Percentiles rank a stretch among this genome's conserved stretches.
Conservation (phyloP, 2,113 vertebrate species). For the Rhinopomastus cyanomelas region DNA sequence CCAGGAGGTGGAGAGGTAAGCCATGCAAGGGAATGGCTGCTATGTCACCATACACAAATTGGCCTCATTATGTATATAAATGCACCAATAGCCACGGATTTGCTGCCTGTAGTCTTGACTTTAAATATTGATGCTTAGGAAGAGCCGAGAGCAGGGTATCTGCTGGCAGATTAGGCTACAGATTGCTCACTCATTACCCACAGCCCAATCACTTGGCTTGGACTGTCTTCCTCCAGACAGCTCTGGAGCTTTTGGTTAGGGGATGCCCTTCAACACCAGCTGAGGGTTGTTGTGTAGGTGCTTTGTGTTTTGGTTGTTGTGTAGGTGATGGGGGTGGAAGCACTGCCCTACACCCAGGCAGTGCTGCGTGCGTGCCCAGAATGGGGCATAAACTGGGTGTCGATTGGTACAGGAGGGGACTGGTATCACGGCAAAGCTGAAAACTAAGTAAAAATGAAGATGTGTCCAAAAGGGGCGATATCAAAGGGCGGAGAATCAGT, state of each 20-base stretch:
- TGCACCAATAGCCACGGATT: slow-evolving; percentile 40
- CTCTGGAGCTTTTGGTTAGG: background rate
- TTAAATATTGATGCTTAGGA: slow-evolving; percentile 65
- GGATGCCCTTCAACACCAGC: fast-evolving
- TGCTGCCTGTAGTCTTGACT: background rate
- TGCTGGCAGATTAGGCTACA: slow-evolving; percentile 47
- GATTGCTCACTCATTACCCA: slow-evolving; percentile 48
- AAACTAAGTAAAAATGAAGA: background rate
- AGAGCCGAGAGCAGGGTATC: slow-evolving; percentile 51
- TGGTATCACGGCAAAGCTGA: background rate
- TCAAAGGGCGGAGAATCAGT: background rate
- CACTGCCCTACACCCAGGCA: background rate
- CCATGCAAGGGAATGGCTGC: slow-evolving; percentile 24
- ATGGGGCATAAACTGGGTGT: background rate
- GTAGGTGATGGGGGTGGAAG: background rate
- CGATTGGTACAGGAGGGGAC: background rate
- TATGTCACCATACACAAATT: slow-evolving; percentile 61
- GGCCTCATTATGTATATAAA: slow-evolving; percentile 60
- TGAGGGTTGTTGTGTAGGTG: background rate
- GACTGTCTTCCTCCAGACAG: background rate
- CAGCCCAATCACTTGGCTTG: background rate
- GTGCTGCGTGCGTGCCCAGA: background rate
- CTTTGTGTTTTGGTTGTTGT: no score
- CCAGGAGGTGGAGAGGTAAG: background rate
- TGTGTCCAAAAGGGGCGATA: background rate